phyloP scores from a whole-genome alignment of 2,113 vertebrate species.

The Steatornis caripensis region DNA sequence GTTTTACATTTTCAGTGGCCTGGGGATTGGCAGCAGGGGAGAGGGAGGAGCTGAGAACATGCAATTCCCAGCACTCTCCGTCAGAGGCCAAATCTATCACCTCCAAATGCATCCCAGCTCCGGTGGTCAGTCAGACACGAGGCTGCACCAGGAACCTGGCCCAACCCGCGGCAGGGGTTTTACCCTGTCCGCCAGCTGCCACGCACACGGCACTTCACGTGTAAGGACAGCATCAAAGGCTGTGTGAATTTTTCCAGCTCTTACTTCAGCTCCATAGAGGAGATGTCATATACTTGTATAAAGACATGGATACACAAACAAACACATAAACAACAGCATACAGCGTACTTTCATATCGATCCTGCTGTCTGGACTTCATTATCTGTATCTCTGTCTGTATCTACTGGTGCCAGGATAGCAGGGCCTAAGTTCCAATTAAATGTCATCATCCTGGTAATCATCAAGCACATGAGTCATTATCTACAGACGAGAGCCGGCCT shows the following conservation, averaged over 20 bases:
- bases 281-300: slow-evolving; percentile 17
- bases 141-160: not conserved
- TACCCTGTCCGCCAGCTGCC: not conserved
- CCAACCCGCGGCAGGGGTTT: not conserved
- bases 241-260: not conserved
- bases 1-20: not conserved
- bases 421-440: slow-evolving; percentile 41
- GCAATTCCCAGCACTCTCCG: not conserved
- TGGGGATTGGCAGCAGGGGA: not conserved
- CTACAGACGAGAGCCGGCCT: slow-evolving; percentile 27
- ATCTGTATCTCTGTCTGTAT: slow-evolving; percentile 57
- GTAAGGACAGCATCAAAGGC: not conserved
- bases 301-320: not conserved
- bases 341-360: not conserved
- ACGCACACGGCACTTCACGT: not conserved
- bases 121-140: not conserved
- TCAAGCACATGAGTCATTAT: slow-evolving; percentile 21
- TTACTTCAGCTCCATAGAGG: not conserved
- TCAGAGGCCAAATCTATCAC: not conserved
- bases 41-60: not conserved
- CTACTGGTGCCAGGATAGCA: slow-evolving; percentile 59
- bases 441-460: slow-evolving; percentile 44
- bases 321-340: slow-evolving; percentile 29
- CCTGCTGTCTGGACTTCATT: slow-evolving; percentile 51
- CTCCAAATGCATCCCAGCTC: not conserved